Conservation (phyloP, 2,888 invertebrate genomes). For the Leptarthrus brevirostris region DNA sequence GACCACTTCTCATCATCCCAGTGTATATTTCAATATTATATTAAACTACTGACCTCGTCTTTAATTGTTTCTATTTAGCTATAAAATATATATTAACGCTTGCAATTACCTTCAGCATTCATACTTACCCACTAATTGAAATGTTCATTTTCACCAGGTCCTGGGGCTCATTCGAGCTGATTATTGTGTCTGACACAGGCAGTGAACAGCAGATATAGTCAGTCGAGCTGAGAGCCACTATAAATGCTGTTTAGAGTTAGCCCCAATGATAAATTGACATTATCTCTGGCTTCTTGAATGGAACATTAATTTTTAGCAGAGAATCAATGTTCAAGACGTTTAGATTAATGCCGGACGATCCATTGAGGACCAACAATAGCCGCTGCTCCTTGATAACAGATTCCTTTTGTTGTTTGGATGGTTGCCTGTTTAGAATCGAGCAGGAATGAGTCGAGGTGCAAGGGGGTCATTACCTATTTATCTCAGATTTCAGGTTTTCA, state of each 20-base stretch:
- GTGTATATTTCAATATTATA: no score
- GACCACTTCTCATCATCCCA: no score
- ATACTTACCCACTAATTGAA: constrained; percentile 36
- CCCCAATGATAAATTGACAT: constrained; percentile 45
- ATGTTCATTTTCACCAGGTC: constrained; percentile 3
- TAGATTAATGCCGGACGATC: constrained; percentile 45
- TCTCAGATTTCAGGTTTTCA: constrained; percentile 37
- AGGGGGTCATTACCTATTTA: constrained; percentile 42
- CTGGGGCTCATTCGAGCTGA: neutral
- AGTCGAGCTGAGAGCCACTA: neutral
- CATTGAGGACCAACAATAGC: constrained; percentile 43
- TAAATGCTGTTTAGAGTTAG: constrained; percentile 19
- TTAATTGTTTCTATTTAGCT: no score
- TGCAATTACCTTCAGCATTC: neutral
- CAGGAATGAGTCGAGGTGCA: neutral
- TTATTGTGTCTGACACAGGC: neutral
- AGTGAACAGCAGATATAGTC: neutral
- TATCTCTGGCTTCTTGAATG: constrained; percentile 43
- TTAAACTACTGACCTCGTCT: no score
- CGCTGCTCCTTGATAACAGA: constrained; percentile 39
- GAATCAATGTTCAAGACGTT: constrained; percentile 45
- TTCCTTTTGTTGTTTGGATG: constrained; percentile 35
- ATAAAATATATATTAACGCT: no score
- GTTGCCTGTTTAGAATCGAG: constrained; percentile 14
- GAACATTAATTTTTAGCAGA: constrained; percentile 45